Base-by-base conservation (phyloP, 2,888 invertebrate species). In the Furcula furcula region DNA sequence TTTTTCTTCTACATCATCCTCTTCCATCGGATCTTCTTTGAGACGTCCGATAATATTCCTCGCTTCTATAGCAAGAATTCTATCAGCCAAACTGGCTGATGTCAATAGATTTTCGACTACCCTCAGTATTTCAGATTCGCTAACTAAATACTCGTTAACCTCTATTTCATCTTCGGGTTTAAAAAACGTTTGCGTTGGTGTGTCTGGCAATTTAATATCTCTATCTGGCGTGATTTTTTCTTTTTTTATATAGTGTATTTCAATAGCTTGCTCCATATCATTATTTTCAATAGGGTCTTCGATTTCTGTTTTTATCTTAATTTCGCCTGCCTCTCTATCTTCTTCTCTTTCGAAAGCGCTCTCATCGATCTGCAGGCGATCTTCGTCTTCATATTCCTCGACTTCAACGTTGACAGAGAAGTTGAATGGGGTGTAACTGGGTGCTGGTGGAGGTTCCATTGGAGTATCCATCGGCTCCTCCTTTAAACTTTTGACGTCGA, bases 31-130 rank as follows among this genome's bases (percentile, higher is more conserved):
- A 0, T 5, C 9, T 3, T 14, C 11, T 4, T 14, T 15, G 0
- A 44, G 15, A 7, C 30, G 46, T 0, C 62, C 66, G 34, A 54
- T 57, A 1, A 38, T 25, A 35, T 70, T 74, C 27, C 38, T 58
- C 1, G 61, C 31, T 26, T 56, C 56, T 0, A 64, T 46, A 4
- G 38, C 49, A 0, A 73, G 28, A 0, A 50, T 29, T 30, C 43
- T 54, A 18, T 76, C 73, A 0, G 59, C 64, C 0, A 29, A 1
- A 10, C 42, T 43, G 0, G 16, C 23, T 0, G 58, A 51, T 1
- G 31, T 35, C 2, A 33, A 12, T 1, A 35, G 29, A 6, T 35
- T 23, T 0, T 53, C 34, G 0, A 56, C 31, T 6, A 52, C 46
- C 3, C 36, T 14, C 4, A 35, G 40, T n/a, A 65, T 33, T 1